phyloP scores from a whole-genome alignment of 2,797 vertebrate genomes.

The Australoheros facetus region DNA sequence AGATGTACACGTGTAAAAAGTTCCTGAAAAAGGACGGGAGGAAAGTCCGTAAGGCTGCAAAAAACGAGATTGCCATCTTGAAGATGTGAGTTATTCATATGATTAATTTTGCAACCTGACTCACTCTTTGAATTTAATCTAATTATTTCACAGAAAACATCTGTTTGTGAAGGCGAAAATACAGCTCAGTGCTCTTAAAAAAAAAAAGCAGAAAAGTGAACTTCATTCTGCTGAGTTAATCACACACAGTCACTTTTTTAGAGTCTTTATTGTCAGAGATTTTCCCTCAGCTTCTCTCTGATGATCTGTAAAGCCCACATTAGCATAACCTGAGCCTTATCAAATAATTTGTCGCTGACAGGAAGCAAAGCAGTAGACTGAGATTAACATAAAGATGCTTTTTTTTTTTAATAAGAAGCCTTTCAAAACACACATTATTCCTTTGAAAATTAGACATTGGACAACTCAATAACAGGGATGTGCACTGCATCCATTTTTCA shows the following conservation, averaged over 20 bases:
- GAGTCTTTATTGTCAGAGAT: constrained; percentile 7
- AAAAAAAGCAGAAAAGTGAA: not conserved
- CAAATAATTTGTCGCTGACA: constrained; percentile 28
- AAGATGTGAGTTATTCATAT: constrained; percentile 89
- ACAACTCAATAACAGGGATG: not conserved
- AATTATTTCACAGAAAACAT: not conserved
- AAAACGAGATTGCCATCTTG: constrained; percentile 97
- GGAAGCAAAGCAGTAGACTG: constrained; percentile 8
- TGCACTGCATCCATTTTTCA: not conserved
- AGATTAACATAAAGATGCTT: constrained; percentile 29
- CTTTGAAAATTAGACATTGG: constrained; percentile 25
- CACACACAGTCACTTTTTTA: not conserved
- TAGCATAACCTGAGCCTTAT: constrained; percentile 44
- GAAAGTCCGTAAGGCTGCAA: constrained; percentile 96
- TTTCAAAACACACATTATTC: constrained; percentile 21
- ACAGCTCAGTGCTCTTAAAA: not conserved
- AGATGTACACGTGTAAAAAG: constrained; percentile 97
- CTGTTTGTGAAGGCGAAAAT: not conserved
- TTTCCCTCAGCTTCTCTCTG: constrained; percentile 23
- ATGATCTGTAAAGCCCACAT: constrained; percentile 36
- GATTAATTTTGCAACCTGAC: not conserved
- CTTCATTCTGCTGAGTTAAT: constrained; percentile 23
- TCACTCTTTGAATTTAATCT: not conserved
- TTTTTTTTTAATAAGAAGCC: constrained; percentile 3
- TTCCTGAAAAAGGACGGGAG: constrained; percentile 96